These are phyloP conservation scores for Dendrocincla fuliginosa DNA, from an alignment of 2,797 vertebrate genomes.

Conservation along the genomic window DNA sequence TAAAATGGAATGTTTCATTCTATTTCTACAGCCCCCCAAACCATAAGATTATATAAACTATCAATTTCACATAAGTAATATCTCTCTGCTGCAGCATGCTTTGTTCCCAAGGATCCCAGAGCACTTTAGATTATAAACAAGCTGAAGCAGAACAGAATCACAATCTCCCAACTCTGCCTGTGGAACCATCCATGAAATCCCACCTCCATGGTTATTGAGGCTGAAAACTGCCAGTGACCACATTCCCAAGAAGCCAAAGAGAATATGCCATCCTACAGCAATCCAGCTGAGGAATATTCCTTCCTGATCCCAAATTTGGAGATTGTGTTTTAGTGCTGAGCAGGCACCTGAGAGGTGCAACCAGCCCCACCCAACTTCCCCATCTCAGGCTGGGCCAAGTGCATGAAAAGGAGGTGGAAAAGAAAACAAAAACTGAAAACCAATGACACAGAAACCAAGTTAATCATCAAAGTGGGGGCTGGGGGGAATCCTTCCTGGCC, in stretches of 20 bases:
- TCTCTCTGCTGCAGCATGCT: not conserved
- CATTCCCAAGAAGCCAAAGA: not conserved
- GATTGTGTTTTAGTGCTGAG: not conserved
- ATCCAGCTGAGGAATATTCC: not conserved
- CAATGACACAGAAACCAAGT: slow-evolving; percentile 39
- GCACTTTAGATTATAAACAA: not conserved
- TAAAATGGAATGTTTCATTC: not conserved
- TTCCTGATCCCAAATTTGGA: not conserved
- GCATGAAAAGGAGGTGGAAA: slow-evolving; percentile 35
- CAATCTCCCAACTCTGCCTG: accelerated
- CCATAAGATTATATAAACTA: not conserved
- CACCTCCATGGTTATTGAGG: not conserved
- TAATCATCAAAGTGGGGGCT: slow-evolving; percentile 16
- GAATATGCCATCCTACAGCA: not conserved
- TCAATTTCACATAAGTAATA: not conserved
- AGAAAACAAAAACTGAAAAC: slow-evolving; percentile 55
- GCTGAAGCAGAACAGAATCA: not conserved
- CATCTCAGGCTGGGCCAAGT: not conserved
- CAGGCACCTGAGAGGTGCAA: not conserved
- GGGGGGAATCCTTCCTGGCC: not conserved
- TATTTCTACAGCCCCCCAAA: not conserved
- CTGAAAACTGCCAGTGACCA: not conserved
- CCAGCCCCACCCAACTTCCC: slow-evolving; percentile 16
- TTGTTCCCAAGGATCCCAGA: not conserved
- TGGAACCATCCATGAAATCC: not conserved